Evolutionary conservation across 2,888 invertebrate genomes (phyloP), one percentile per base, ranked within the genome.

Genomic region (Chymomyza amoena): DNA sequence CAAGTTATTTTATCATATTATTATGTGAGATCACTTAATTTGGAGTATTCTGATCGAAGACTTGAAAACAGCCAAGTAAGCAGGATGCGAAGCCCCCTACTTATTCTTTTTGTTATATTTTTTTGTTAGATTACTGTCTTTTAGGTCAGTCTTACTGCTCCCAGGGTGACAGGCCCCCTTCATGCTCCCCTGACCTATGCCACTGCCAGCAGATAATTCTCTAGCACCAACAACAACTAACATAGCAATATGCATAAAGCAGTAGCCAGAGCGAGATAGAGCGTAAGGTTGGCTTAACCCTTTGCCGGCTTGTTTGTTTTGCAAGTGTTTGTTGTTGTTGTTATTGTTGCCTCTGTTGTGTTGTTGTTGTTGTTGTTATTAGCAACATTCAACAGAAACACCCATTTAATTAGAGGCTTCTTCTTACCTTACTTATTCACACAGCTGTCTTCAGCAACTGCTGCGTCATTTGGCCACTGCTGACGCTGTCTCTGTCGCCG

Each of bases 381-480:
- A 84, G 79, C 78, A 71, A 69, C 77, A 81, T 84, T 81, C 82
- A 86, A 68, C 81, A 76, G 87, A 67, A 75, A 84, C 82, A 77
- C 82, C 82, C 82, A 79, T 83, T 83, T 83, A 83, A 83, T 83
- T 83, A 86, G 81, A 81, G 74, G 71, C 68, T 72, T 72, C 68
- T 72, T 72, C 70, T 67, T 45, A 54, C 54, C 54, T 54, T 20
- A 54, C 54, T 20, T 20, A 54, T 16, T 20, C 16, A 54, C 54
- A 45, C 39, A 45, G 39, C 39, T 45, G 39, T 45, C 39, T 45
- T 13, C 39, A 45, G 39, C 39, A 45, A 45, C 39, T 45, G 39
- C 54, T 54, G 18, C 16, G 18, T 54, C 54, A 54, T 9, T 54
- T 54, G 54, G 20, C 18, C 39, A 57, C 28, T 6, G 15, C 57